Percentiles rank a stretch among this genome's conserved stretches.
phyloP scores from a whole-genome alignment of 2,113 vertebrate genomes.

The Regulus satrapa region DNA sequence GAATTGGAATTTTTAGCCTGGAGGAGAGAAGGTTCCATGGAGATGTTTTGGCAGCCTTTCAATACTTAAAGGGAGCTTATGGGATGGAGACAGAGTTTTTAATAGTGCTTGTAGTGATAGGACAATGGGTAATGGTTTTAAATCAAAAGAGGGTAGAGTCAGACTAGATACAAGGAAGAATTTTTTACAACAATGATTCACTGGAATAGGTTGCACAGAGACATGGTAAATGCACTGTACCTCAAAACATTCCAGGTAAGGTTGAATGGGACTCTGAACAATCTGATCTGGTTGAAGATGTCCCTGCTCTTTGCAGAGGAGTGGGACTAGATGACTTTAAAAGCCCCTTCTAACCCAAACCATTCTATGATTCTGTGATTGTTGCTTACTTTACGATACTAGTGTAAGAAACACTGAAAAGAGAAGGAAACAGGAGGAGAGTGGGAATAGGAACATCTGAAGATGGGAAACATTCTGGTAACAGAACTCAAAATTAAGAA shows the following conservation, averaged over 20 bases:
- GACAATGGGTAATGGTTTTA: not conserved
- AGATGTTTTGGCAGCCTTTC: not conserved
- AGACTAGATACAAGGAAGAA: not conserved
- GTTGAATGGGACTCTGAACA: not conserved
- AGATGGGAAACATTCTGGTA: not conserved
- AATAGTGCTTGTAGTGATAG: not conserved
- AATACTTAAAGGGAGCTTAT: not conserved
- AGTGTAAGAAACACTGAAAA: not conserved
- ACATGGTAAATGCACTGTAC: not conserved
- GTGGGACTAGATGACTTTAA: not conserved
- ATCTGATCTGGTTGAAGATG: not conserved
- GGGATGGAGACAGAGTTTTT: not conserved
- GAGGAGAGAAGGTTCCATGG: not conserved
- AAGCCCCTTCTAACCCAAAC: not conserved
- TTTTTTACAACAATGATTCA: not conserved
- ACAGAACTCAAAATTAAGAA: not conserved
- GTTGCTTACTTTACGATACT: not conserved
- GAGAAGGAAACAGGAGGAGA: not conserved
- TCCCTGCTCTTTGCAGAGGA: not conserved
- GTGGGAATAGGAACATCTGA: not conserved
- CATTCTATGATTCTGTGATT: not conserved
- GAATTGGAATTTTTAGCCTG: not conserved
- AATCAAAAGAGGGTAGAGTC: not conserved
- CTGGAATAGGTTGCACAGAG: not conserved
- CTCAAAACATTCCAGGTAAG: not conserved